Base-by-base conservation (phyloP, 1,140 invertebrate genomes). In the Thaumetopoea pityocampa region DNA sequence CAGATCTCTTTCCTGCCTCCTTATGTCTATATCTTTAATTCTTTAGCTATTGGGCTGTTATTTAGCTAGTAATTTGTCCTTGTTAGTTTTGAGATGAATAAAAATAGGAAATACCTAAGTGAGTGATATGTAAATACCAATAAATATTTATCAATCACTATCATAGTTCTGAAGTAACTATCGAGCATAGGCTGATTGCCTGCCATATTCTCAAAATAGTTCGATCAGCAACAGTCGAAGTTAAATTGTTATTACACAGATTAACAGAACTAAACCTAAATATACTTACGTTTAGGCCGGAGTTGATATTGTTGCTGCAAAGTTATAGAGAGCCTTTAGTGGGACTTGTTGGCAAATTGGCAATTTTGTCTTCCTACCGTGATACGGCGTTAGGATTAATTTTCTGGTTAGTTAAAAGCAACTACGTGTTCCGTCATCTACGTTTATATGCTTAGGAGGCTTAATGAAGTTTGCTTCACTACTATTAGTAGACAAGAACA, bases 191-290 rank as follows among this genome's bases (percentile, higher is more conserved):
- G 32, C 29, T 14, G 27, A 27, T 16, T 15, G 19, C 30, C 17
- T 15, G 19, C 18, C 19, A 27, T 26, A 32, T 2, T 19, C 8
- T 11, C 22, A 19, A 9, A 29, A 19, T 20, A 8, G 17, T 11
- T 33, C 10, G 48, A 34, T 52, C 49, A 52, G 40, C 42, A 16
- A 20, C 24, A 32, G 38, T 23, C 15, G 28, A 53, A 63, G 55
- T 63, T 59, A 55, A 63, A 63, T 63, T 55, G 51, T 34, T 63
- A 52, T 45, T 27, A 36, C 10, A 36, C 19, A 29, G 38, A 40
- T 42, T 51, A 44, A 52, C 46, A 50, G 49, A 50, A 55, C 51
- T 58, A 50, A 54, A 46, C 35, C 34, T n/a, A n/a, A n/a, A 28
- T 32, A 11, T 29, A 46, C 40, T 32, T 35, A 16, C 10, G 30